Evolutionary conservation across 2,113 vertebrate species (phyloP), one percentile per base, ranked within the genome.

Genomic region (Oreotragus oreotragus): DNA sequence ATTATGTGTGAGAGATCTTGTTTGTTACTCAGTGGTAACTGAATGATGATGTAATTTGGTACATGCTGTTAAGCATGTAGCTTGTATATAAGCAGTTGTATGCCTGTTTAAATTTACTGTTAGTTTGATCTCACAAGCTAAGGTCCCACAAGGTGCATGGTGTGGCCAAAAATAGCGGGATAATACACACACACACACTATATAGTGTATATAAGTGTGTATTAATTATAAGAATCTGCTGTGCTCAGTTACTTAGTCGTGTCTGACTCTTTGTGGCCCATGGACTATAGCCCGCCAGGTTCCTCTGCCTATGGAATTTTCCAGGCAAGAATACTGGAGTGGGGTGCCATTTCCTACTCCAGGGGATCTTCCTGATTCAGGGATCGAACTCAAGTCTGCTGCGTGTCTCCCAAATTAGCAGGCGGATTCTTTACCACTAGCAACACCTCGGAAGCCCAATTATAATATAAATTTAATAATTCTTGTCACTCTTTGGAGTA

Each of bases 381-480:
- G 39, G 70, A 76, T 76, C 1, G 3, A 43, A 76, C 23, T 43
- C 70, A 43, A 43, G 70, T 76, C 70, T 43, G 23, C 39, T 76
- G 1, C 2, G 0, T 25, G 0, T 76, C 39, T 76, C 39, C 39
- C 23, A 43, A 25, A 76, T 76, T 43, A 76, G 39, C 70, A 76
- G 70, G 70, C 1, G 0, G 70, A 76, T 76, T 76, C 70, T 76
- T 76, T 27, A 76, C 23, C 23, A 43, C 39, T 76, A 39, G 39
- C 2, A 0, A 13, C 12, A 14, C 39, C 70, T 43, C 1, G 0
- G 21, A 73, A 73, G 21, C 70, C 36, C 70, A 91, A 49, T 81
- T 77, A 49, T 95, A 88, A 93, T n/a, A 94, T 84, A 62, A 79
- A 49, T 93, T 95, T 47, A 51, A 30, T 79, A 60, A 94, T 81